A percentile compares a stretch with the other conserved stretches of the same genome.
phyloP scores from a whole-genome alignment of 2,888 invertebrate species.

The Portevinia maculata region DNA sequence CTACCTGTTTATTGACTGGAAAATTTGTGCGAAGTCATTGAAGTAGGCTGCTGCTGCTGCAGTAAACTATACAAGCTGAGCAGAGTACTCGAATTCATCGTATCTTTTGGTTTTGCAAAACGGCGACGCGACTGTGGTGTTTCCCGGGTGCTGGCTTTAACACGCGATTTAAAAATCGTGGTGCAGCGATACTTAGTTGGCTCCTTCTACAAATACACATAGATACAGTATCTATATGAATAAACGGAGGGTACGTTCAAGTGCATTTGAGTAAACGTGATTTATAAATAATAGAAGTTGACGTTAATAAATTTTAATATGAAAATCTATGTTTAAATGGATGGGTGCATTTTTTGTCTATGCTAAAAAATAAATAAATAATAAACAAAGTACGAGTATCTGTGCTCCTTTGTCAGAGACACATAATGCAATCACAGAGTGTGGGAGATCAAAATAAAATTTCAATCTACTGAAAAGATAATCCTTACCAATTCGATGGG shows the following conservation, averaged over 20 bases:
- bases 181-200: constrained; percentile 45
- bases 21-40: constrained; percentile 68
- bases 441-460: constrained; percentile 43
- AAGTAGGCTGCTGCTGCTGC: constrained; percentile 41
- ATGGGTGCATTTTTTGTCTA: constrained; percentile 4
- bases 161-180: constrained; percentile 71
- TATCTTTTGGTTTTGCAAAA: not conserved
- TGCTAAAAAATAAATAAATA: too few species aligned
- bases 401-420: constrained; percentile 3
- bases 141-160: constrained; percentile 46
- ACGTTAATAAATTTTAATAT: constrained; percentile 74
- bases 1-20: constrained; percentile 74
- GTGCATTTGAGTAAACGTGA: constrained; percentile 73
- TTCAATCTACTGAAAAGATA: constrained; percentile 15
- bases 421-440: constrained; percentile 33
- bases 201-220: constrained; percentile 38
- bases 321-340: constrained; percentile 63
- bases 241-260: constrained; percentile 53
- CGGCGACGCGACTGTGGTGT: constrained; percentile 7
- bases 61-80: not conserved
- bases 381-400: too few species aligned
- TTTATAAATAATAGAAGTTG: constrained; percentile 75
- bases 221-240: constrained; percentile 14
- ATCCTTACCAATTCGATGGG: constrained; percentile 19
- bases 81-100: constrained; percentile 8